Conservation (phyloP, 2,797 vertebrate species). For the Semaprochilodus insignis region DNA sequence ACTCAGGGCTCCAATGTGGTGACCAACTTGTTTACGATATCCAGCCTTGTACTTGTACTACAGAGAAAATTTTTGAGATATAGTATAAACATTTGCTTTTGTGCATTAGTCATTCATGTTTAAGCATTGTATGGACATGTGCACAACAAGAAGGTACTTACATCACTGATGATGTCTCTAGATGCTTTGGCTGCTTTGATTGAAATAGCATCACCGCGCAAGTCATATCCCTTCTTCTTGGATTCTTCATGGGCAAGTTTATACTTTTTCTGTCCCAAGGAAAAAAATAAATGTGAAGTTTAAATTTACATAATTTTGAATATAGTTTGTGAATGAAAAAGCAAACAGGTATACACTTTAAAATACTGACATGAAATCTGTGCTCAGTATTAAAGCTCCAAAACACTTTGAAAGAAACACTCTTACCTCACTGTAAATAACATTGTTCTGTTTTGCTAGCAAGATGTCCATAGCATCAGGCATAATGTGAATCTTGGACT, state of each 20-base stretch:
- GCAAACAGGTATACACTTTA: neutral
- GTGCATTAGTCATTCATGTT: neutral
- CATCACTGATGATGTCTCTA: constrained; percentile 90
- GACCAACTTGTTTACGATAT: constrained; percentile 89
- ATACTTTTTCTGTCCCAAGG: constrained; percentile 85
- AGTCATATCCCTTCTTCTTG: constrained; percentile 89
- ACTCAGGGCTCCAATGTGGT: constrained; percentile 89
- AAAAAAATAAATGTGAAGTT: neutral
- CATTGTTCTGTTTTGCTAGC: constrained; percentile 86
- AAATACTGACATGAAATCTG: neutral
- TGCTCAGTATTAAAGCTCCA: neutral
- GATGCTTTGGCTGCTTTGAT: constrained; percentile 88
- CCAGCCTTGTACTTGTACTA: constrained; percentile 83
- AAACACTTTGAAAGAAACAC: constrained; percentile 46
- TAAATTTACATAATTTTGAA: constrained; percentile 23
- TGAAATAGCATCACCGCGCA: constrained; percentile 87
- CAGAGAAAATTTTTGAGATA: neutral
- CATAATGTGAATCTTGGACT: constrained; percentile 90
- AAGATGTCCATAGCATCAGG: constrained; percentile 90
- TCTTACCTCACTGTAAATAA: constrained; percentile 87
- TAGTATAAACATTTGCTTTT: neutral
- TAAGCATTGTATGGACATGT: neutral
- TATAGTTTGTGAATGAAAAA: neutral
- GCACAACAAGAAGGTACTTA: constrained; percentile 72
- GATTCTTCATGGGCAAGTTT: constrained; percentile 86